Evolutionary conservation across 2,113 vertebrate genomes (phyloP).

Genomic region (Phoxinus phoxinus): DNA sequence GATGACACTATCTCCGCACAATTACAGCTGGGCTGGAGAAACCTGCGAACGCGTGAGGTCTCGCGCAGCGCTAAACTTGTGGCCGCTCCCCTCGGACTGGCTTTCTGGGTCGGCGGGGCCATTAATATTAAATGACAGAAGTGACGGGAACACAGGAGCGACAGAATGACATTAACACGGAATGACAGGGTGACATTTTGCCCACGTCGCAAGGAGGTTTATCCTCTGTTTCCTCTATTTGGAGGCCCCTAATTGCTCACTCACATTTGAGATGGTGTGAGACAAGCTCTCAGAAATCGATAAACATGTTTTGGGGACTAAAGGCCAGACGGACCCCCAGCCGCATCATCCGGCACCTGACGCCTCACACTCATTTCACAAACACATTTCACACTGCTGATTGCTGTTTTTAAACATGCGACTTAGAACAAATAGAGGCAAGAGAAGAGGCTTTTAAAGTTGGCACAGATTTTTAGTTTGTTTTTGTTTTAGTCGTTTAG

Average conservation of each 20-base stretch:
- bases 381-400: conserved; percentile 50
- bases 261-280: conserved; percentile 71
- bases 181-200: conserved; percentile 80
- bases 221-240: conserved; percentile 70
- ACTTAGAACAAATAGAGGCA: conserved; percentile 68
- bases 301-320: conserved; percentile 69
- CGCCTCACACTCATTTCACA: conserved; percentile 26
- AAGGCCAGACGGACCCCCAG: conserved; percentile 55
- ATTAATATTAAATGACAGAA: conserved; percentile 51
- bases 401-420: conserved; percentile 69
- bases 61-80: neutral
- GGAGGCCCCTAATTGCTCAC: conserved; percentile 76
- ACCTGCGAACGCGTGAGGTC: conserved; percentile 55
- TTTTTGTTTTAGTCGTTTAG: neutral
- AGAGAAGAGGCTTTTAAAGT: conserved; percentile 28
- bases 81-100: neutral
- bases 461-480: neutral
- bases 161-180: conserved; percentile 49
- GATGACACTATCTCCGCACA: conserved; percentile 65
- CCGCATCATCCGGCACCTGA: conserved; percentile 13
- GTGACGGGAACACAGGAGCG: conserved; percentile 26
- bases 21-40: conserved; percentile 64
- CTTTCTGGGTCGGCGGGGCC: neutral
- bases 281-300: conserved; percentile 77
- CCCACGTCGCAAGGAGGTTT: conserved; percentile 69